Evolutionary conservation across 2,888 invertebrate species (phyloP).

Genomic region (Xanthorhoe spadicearia): DNA sequence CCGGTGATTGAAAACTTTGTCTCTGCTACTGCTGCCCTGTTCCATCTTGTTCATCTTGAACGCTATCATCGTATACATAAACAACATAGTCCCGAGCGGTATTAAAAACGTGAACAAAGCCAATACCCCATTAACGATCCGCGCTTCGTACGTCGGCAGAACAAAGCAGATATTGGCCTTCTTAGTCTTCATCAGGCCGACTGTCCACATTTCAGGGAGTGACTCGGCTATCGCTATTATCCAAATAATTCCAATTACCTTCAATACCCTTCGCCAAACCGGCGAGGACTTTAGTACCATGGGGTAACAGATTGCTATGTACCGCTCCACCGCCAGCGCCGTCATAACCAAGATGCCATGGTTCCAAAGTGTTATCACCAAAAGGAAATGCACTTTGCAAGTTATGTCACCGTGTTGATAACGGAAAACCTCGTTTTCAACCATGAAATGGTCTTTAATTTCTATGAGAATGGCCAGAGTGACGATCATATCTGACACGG

Average conservation of each 20-base stretch:
- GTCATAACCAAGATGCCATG: slow-evolving; percentile 66
- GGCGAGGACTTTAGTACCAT: slow-evolving; percentile 54
- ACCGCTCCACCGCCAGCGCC: slow-evolving; percentile 64
- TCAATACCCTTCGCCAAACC: slow-evolving; percentile 58
- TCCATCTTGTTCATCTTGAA: slow-evolving; percentile 59
- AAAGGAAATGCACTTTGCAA: slow-evolving; percentile 62
- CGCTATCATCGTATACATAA: slow-evolving; percentile 64
- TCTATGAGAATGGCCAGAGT: slow-evolving; percentile 64
- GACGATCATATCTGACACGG: slow-evolving; percentile 69
- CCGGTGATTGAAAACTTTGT: slow-evolving; percentile 61
- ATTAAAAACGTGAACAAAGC: slow-evolving; percentile 61
- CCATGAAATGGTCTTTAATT: slow-evolving; percentile 48
- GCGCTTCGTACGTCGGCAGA: slow-evolving; percentile 55
- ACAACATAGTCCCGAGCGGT: slow-evolving; percentile 62
- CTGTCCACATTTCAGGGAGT: slow-evolving; percentile 60
- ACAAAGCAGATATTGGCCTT: slow-evolving; percentile 55
- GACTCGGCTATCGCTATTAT: slow-evolving; percentile 59
- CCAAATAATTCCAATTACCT: slow-evolving; percentile 60
- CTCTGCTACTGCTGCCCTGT: slow-evolving; percentile 46
- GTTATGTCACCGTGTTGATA: slow-evolving; percentile 50
- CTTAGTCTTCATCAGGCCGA: slow-evolving; percentile 53
- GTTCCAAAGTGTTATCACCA: slow-evolving; percentile 61
- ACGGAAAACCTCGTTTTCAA: slow-evolving; percentile 45
- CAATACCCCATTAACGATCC: slow-evolving; percentile 57
- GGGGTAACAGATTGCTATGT: slow-evolving; percentile 65